phyloP scores from a whole-genome alignment of 2,888 invertebrate species.

The Baronia brevicornis region DNA sequence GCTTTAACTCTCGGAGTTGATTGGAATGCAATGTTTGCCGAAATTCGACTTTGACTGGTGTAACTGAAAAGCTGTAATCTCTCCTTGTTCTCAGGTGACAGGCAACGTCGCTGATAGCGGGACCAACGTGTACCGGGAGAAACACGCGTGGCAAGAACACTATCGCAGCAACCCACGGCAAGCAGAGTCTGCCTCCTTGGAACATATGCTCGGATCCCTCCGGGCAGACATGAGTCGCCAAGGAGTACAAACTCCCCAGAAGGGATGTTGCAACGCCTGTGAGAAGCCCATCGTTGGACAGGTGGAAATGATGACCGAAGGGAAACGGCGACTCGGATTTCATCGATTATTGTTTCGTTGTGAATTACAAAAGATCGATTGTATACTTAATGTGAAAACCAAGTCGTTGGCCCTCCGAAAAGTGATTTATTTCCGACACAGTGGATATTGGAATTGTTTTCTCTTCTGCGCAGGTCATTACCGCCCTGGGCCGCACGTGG shows the following conservation, averaged over 20 bases:
- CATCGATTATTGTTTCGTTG: too few species aligned
- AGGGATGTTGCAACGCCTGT: slow-evolving; percentile 99
- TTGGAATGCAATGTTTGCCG: slow-evolving; percentile 20
- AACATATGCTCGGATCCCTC: slow-evolving; percentile 94
- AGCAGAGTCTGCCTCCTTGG: slow-evolving; percentile 74
- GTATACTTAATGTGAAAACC: too few species aligned
- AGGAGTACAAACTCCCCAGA: slow-evolving; percentile 98
- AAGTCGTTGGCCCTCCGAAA: slow-evolving; percentile 1
- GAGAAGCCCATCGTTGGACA: slow-evolving; percentile 99
- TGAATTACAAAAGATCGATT: too few species aligned
- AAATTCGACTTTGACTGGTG: slow-evolving; percentile 10
- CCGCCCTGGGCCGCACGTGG: slow-evolving; percentile 98
- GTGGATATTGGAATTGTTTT: slow-evolving; percentile 17
- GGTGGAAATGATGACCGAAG: slow-evolving; percentile 74
- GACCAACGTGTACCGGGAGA: slow-evolving; percentile 79
- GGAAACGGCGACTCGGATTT: too few species aligned
- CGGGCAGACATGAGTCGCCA: slow-evolving; percentile 99
- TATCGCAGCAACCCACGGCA: slow-evolving; percentile 71
- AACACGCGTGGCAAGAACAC: slow-evolving; percentile 71
- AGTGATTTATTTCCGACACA: slow-evolving; percentile 3
- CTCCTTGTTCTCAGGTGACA: slow-evolving; percentile 46
- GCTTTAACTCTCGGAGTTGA: slow-evolving; percentile 31
- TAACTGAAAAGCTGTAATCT: slow-evolving; percentile 11
- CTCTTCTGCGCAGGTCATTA: slow-evolving; percentile 80
- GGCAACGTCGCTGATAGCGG: slow-evolving; percentile 55